These are phyloP conservation scores for Brachynemurus nebulosus DNA, from an alignment of 2,888 invertebrate genomes.

Conservation along the genomic window DNA sequence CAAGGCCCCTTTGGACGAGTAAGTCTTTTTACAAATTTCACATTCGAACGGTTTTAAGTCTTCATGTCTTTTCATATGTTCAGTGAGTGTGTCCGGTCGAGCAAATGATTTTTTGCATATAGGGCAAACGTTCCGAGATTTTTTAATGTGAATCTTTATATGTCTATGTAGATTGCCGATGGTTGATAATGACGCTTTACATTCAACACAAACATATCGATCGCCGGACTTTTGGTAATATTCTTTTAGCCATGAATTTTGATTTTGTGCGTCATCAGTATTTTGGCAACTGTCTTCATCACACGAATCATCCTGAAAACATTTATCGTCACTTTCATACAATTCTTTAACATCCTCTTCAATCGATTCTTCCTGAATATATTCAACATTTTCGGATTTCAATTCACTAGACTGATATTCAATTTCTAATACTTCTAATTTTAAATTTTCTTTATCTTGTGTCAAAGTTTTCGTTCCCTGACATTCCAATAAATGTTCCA, in stretches of 20 bases:
- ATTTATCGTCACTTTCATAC: background rate
- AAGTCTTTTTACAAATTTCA: constrained; percentile 6
- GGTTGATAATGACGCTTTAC: constrained; percentile 4
- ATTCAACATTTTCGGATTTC: background rate
- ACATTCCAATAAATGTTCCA: background rate
- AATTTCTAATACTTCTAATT: constrained; percentile 1
- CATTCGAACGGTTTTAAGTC: constrained; percentile 5
- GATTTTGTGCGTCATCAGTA: background rate
- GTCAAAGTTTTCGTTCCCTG: too few relatives aligned
- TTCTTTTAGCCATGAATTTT: background rate
- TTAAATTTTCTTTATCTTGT: background rate
- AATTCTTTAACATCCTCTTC: background rate
- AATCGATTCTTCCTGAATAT: background rate
- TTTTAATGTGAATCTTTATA: constrained; percentile 7
- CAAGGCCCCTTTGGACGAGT: background rate
- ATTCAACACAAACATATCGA: constrained; percentile 3
- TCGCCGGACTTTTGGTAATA: background rate
- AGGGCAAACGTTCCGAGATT: constrained; percentile 1
- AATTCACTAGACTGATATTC: background rate
- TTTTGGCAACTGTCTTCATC: background rate
- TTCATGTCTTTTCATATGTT: constrained; percentile 9
- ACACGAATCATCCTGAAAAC: constrained; percentile 2
- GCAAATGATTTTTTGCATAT: constrained; percentile 7
- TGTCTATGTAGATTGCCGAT: constrained; percentile 7
- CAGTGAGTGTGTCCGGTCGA: constrained; percentile 3